Evolutionary conservation across 2,888 invertebrate genomes (phyloP).

Genomic region (Tanaodytes sp.): DNA sequence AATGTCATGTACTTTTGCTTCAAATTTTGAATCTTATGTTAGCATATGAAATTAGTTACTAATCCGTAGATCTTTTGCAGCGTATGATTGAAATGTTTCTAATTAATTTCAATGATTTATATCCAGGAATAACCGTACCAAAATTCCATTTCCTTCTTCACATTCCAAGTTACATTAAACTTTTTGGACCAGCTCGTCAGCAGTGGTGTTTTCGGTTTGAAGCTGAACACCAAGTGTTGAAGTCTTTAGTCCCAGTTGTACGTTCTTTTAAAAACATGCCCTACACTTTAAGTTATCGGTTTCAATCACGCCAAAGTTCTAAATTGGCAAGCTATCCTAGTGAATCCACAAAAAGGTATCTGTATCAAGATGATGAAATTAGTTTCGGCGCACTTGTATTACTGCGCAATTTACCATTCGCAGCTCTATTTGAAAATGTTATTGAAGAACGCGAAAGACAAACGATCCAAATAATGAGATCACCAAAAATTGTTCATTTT

Average conservation of each 20-base stretch:
- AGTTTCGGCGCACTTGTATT: conserved; percentile 15
- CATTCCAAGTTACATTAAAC: conserved; percentile 45
- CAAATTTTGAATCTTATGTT: conserved; percentile 56
- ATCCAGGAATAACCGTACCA: conserved; percentile 47
- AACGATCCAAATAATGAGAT: conserved; percentile 24
- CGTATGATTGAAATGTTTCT: conserved; percentile 54
- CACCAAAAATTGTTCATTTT: conserved; percentile 4
- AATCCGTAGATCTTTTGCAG: conserved; percentile 45
- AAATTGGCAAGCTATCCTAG: conserved; percentile 5
- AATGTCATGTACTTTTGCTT: conserved; percentile 30
- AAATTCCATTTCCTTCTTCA: conserved; percentile 55
- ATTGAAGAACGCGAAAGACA: conserved; percentile 17
- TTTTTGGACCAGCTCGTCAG: conserved; percentile 52
- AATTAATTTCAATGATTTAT: conserved; percentile 35
- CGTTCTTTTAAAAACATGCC: conserved; percentile 55
- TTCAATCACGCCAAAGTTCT: conserved; percentile 50
- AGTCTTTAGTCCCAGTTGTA: conserved; percentile 44
- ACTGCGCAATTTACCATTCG: conserved; percentile 21
- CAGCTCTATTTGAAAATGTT: conserved; percentile 26
- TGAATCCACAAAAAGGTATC: conserved; percentile 8
- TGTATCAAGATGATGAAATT: conserved; percentile 26
- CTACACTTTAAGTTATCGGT: conserved; percentile 42
- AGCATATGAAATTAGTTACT: conserved; percentile 52
- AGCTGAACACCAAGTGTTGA: conserved; percentile 51
- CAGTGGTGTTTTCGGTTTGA: conserved; percentile 57